Base-by-base conservation (phyloP, 2,113 vertebrate genomes). In the Noctilio leporinus region DNA sequence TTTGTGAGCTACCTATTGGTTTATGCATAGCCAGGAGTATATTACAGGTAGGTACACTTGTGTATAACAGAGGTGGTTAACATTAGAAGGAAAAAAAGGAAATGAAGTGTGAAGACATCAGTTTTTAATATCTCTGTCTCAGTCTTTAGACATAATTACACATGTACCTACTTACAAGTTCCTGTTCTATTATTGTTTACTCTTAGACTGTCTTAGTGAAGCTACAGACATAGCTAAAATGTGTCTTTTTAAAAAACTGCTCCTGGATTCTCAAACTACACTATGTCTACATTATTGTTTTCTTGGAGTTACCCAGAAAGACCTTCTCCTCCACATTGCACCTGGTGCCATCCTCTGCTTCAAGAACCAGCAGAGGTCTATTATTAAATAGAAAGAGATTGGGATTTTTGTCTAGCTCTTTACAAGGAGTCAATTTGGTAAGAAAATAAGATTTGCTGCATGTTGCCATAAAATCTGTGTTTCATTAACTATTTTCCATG, bases 391-490 rank as follows among this genome's bases (percentile, higher is more conserved):
- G 4, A 87, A 73, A 30, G 38, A 85, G 26, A 75, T 10, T 62
- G 20, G n/a, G 28, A 26, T 84, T 92, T 86, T 69, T 83, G 4
- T 59, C 62, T 62, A 78, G 35, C 90, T 86, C 35, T 90, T 92
- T 82, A 76, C 7, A 82, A 26, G 47, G 24, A 91, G 11, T 82
- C 49, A 62, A 9, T 85, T 72, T 88, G 35, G 26, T 93, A 65
- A 73, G 59, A 88, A 96, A 82, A 70, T 47, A 91, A 89, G 45
- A 88, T 89, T 82, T 86, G 3, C 4, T 92, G 19, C 62, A 38
- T 75, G 9, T 94, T 73, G 49, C 62, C 64, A 62, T 89, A 70
- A 89, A 92, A 49, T 91, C 57, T 93, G 40, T 89, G 40, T 89
- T 78, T 11, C 24, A 51, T 65, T 89, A 47, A 92, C 20, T 87